These are phyloP conservation scores for Ardeotis arabs DNA, from an alignment of 2,113 vertebrate genomes.

Conservation along the genomic window DNA sequence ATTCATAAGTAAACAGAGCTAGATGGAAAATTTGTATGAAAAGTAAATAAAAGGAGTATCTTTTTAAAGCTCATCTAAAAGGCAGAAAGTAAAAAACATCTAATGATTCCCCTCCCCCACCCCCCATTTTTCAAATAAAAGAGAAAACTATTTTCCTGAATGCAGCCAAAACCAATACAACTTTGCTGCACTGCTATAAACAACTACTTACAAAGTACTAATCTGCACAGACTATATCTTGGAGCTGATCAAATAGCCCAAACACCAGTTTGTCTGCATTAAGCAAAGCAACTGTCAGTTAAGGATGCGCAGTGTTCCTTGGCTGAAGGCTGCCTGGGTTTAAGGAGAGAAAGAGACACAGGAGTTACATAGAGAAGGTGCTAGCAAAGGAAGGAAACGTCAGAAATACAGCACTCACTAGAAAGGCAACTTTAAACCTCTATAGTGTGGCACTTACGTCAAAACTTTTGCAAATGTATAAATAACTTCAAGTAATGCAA, in stretches of 20 bases:
- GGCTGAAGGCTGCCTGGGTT: background rate
- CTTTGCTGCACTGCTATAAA: background rate
- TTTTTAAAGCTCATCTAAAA: background rate
- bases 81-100: background rate
- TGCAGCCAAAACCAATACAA: background rate
- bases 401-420: background rate
- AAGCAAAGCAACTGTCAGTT: background rate
- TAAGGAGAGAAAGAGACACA: background rate
- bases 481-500: slow-evolving; percentile 36
- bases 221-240: background rate
- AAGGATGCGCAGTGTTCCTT: background rate
- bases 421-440: background rate
- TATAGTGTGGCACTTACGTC: background rate
- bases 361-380: background rate
- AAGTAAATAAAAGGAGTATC: background rate
- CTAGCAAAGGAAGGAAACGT: background rate
- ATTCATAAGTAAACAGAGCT: background rate
- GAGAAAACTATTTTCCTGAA: background rate
- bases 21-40: background rate
- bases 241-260: background rate
- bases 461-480: slow-evolving; percentile 11
- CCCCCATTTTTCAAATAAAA: background rate
- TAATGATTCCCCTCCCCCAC: background rate
- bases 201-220: background rate
- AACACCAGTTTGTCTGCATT: background rate